Evolutionary conservation across 1,140 invertebrate genomes (phyloP), one percentile per base, ranked within the genome.

Genomic region (Mya arenaria): DNA sequence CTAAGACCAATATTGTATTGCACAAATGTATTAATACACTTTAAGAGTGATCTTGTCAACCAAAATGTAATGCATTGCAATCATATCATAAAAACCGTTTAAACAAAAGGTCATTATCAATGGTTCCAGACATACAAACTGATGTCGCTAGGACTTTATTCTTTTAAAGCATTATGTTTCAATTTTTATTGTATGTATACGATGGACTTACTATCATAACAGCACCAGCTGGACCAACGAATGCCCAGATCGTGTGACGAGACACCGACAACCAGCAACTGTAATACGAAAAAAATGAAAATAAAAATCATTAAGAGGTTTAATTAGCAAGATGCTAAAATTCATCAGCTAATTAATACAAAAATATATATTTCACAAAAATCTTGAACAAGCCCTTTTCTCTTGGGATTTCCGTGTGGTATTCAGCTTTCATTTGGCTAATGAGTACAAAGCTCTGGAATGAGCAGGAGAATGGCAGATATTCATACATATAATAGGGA

Each of bases 261-360:
- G 84, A 63, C 0, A 83, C 88, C 0, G 89, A 90, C 30, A 91
- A 65, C 90, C 90, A 91, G 65, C 90, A 91, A 41, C 90, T 91
- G 71, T 17, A 74, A 80, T 63, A 19, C 15, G 37, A 55, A 44
- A 6, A 34, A 2, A 65, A 10, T 60, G 4, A 5, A 23, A 19
- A 17, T 15, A 8, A 41, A 62, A 4, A 63, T 4, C 19, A 44
- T 13, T 19, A 69, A 44, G 28, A 58, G 25, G 4, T 23, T 15
- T 3, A 44, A 68, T 41, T 41, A 5, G n/a, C n/a, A n/a, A n/a
- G n/a, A n/a, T n/a, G n/a, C n/a, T n/a, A 39, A 41, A 32, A 5
- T 41, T 41, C 23, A 10, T 41, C 15, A 68, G 28, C 48, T 17
- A 68, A 68, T 6, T 17, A 68, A 5, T n/a, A 28, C 10, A 60